A percentile compares a stretch with the other conserved stretches of the same genome.
Conservation (phyloP, 92 coral and sea anemone genomes). For the Parazoanthus swiftii region DNA sequence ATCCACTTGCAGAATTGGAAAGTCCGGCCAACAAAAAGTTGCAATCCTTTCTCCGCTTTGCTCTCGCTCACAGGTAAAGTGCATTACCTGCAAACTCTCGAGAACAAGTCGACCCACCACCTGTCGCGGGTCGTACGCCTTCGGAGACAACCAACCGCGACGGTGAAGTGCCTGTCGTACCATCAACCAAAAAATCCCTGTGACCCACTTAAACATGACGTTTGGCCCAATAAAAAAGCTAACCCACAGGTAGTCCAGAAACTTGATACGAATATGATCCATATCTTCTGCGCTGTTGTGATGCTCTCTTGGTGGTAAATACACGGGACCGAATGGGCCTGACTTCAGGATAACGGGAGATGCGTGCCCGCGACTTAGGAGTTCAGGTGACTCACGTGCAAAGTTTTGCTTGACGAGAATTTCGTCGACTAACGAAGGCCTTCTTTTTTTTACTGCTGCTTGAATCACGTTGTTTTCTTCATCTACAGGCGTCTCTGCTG, state of each 20-base stretch:
- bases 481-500: neutral
- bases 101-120: neutral
- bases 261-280: neutral
- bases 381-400: neutral
- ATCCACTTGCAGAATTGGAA: too few relatives aligned
- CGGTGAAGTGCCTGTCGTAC: conserved; percentile 13
- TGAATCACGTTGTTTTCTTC: neutral
- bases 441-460: neutral
- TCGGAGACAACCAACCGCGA: conserved; percentile 8
- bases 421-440: neutral
- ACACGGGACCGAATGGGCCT: neutral
- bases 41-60: neutral
- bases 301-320: neutral
- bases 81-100: neutral
- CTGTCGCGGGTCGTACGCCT: conserved; percentile 4
- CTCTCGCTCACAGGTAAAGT: neutral
- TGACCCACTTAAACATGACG: neutral
- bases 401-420: neutral
- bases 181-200: neutral
- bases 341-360: conserved; percentile 1
- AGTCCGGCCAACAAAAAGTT: too few relatives aligned
- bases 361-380: neutral
- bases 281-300: neutral
- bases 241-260: conserved; percentile 6
- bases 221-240: neutral